Evolutionary conservation across 2,797 vertebrate species (phyloP), one percentile per base, ranked within the genome.

Genomic region (Emys orbicularis): DNA sequence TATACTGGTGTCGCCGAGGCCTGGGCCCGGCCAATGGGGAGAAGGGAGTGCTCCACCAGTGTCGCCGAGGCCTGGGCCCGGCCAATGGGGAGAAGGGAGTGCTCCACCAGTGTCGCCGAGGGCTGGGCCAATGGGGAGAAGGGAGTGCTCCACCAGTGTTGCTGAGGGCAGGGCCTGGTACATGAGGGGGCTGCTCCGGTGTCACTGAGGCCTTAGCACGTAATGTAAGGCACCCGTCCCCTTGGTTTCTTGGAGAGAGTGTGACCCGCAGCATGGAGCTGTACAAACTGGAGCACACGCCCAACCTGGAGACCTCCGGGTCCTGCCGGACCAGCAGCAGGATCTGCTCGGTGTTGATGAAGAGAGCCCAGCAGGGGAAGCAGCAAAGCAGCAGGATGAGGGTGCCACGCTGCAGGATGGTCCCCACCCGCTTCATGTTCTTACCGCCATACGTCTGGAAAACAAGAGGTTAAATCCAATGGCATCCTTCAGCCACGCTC

Each of bases 301-400:
- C 84, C 1, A 4, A 99, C 99, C 99, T 99, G 53, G 98, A 98
- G 89, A 99, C 98, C 16, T 99, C 98, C 0, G 98, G 95, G 13
- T 99, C 98, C 97, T 99, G 99, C 13, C 54, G 88, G 79, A 99
- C 27, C 27, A 98, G 56, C 56, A 99, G 96, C 56, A 99, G 97
- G 37, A 99, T 3, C 81, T 98, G 98, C 80, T 99, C 97, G 0
- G 99, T 93, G 94, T 99, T 99, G 96, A 99, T 97, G 90, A 99
- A 99, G 83, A 99, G 23, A 65, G 95, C 98, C 84, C 99, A 99
- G 96, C 99, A 99, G 2, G 99, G 99, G 87, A 99, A 97, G 96
- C 99, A 99, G 95, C 98, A 99, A 29, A 99, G 98, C 87, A 99
- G 95, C 85, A 99, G 94, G 88, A 99, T 99, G 81, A 99, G 95